phyloP scores from a whole-genome alignment of 2,888 invertebrate genomes.

The Lacanobia wlatinum region DNA sequence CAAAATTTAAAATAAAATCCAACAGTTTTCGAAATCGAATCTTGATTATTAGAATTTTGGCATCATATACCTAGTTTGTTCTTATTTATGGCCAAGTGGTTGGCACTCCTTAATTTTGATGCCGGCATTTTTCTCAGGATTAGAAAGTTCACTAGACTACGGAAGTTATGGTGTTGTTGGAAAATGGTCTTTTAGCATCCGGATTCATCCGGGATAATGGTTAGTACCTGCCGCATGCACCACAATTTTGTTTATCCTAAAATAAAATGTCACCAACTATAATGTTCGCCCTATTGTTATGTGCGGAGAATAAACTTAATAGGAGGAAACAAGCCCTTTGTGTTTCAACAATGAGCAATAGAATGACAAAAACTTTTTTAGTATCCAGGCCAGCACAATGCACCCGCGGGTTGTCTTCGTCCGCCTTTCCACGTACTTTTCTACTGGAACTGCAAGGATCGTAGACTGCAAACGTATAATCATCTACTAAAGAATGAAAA shows the following conservation, averaged over 20 bases:
- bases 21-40: conserved; percentile 16
- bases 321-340: conserved; percentile 87
- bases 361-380: conserved; percentile 85
- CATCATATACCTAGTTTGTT: conserved; percentile 3
- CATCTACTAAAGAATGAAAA: conserved; percentile 7
- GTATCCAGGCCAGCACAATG: conserved; percentile 83
- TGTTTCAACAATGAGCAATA: conserved; percentile 85
- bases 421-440: conserved; percentile 82
- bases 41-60: conserved; percentile 13
- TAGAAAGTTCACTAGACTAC: conserved; percentile 2
- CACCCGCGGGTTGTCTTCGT: conserved; percentile 80
- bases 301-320: conserved; percentile 78
- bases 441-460: conserved; percentile 51
- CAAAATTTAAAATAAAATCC: conserved; percentile 2
- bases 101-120: conserved; percentile 6
- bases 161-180: neutral
- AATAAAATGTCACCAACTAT: conserved; percentile 50
- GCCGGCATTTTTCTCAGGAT: conserved; percentile 18
- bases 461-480: conserved; percentile 36
- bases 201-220: neutral
- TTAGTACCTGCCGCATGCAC: neutral
- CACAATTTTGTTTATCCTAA: conserved; percentile 38
- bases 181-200: neutral
- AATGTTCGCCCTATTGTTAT: conserved; percentile 64
- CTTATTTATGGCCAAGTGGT: conserved; percentile 8